phyloP scores from a whole-genome alignment of 2,888 invertebrate genomes.

The Zele albiditarsus region DNA sequence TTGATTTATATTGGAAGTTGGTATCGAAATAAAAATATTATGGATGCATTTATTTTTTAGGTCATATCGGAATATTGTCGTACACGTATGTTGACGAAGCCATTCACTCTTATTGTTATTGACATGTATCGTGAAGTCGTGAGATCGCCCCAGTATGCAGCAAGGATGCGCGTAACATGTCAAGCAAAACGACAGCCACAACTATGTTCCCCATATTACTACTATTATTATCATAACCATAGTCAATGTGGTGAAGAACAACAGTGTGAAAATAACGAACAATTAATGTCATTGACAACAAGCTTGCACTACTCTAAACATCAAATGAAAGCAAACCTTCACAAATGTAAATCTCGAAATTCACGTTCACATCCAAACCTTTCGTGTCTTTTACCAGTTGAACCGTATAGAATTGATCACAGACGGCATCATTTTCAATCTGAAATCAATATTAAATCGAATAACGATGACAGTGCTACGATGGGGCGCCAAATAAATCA shows the following conservation, averaged over 20 bases:
- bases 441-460: conserved; percentile 59
- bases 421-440: conserved; percentile 61
- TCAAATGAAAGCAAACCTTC: conserved; percentile 60
- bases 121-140: conserved; percentile 76
- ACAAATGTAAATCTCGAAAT: conserved; percentile 66
- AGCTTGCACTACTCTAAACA: conserved; percentile 55
- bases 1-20: background rate
- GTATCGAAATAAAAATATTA: background rate
- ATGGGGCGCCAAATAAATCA: conserved; percentile 52
- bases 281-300: conserved; percentile 31
- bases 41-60: conserved; percentile 62
- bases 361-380: conserved; percentile 70
- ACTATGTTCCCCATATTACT: conserved; percentile 43
- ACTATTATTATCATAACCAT: conserved; percentile 43
- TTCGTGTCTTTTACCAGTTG: conserved; percentile 58
- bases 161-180: conserved; percentile 62
- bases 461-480: conserved; percentile 39
- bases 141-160: conserved; percentile 65
- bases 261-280: conserved; percentile 44
- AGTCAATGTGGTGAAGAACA: background rate
- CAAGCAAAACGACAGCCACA: conserved; percentile 52
- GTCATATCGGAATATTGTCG: conserved; percentile 78
- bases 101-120: conserved; percentile 79
- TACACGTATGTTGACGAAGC: conserved; percentile 74
- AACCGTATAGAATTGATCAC: conserved; percentile 38